phyloP scores from a whole-genome alignment of 2,113 vertebrate genomes.

The Catharus bicknelli region DNA sequence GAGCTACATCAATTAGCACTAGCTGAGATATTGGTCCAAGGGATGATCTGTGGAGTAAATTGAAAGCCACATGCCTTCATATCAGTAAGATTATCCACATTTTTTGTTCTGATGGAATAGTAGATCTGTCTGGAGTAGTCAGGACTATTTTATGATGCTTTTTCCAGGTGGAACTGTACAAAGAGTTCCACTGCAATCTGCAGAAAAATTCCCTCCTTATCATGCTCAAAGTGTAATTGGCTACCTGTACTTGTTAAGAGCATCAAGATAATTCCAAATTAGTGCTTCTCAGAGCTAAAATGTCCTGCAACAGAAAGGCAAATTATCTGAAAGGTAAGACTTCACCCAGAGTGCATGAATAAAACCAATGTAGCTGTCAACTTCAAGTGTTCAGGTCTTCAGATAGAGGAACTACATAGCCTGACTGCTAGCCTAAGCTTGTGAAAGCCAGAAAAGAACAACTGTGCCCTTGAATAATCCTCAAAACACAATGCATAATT shows the following conservation, averaged over 20 bases:
- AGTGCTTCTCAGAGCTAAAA: not conserved
- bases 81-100: not conserved
- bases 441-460: not conserved
- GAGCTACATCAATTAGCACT: conserved; percentile 18
- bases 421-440: not conserved
- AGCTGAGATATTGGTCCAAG: not conserved
- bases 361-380: not conserved
- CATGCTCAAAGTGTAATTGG: not conserved
- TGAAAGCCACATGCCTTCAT: not conserved
- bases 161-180: not conserved
- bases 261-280: not conserved
- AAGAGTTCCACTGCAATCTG: not conserved
- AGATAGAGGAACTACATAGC: not conserved
- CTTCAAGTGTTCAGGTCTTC: not conserved
- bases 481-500: not conserved
- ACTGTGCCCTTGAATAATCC: not conserved
- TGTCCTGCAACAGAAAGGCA: not conserved
- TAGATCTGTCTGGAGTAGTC: not conserved
- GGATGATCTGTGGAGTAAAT: not conserved
- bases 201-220: not conserved
- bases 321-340: not conserved
- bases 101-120: not conserved
- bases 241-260: not conserved
- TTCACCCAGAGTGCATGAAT: not conserved
- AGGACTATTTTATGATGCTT: not conserved